A percentile compares a stretch with the other conserved stretches of the same genome.
Conservation (phyloP, 2,113 vertebrate species). For the Cephalopholis sonnerati region DNA sequence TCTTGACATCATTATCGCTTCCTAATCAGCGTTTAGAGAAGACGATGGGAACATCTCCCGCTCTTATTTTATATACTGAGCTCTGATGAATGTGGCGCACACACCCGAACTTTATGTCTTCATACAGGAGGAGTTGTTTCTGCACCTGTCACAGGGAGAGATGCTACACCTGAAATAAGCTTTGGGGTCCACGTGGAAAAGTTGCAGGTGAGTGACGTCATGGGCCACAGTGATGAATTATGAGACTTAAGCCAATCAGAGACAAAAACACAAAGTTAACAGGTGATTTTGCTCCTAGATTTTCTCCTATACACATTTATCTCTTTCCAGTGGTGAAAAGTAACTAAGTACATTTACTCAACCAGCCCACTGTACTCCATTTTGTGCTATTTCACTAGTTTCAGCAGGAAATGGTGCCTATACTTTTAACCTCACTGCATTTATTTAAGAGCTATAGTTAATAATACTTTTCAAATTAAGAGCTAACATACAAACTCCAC, state of each 20-base stretch:
- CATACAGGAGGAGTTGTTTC: not conserved
- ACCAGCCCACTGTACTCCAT: not conserved
- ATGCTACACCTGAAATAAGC: not conserved
- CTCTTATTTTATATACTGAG: slow-evolving; percentile 25
- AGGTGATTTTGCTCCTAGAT: too few species aligned
- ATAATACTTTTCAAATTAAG: not conserved
- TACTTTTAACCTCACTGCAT: not conserved
- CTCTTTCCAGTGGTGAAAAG: too few species aligned
- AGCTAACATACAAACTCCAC: not conserved
- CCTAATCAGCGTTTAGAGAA: slow-evolving; percentile 65
- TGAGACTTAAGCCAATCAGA: slow-evolving; percentile 14
- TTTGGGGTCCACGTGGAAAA: slow-evolving; percentile 5
- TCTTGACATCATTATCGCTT: slow-evolving; percentile 73
- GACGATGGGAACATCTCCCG: slow-evolving; percentile 22
- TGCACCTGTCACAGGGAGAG: not conserved
- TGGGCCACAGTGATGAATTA: not conserved
- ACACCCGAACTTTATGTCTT: slow-evolving; percentile 2
- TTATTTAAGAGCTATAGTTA: not conserved
- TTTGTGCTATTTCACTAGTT: not conserved
- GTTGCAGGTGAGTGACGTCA: slow-evolving; percentile 51
- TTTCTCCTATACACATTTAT: not conserved
- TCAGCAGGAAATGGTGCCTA: not conserved
- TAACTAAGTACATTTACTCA: too few species aligned
- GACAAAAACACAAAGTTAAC: slow-evolving; percentile 2
- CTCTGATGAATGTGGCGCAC: not conserved